phyloP scores from a whole-genome alignment of 1,140 invertebrate species.

The Parasteatoda tepidariorum region DNA sequence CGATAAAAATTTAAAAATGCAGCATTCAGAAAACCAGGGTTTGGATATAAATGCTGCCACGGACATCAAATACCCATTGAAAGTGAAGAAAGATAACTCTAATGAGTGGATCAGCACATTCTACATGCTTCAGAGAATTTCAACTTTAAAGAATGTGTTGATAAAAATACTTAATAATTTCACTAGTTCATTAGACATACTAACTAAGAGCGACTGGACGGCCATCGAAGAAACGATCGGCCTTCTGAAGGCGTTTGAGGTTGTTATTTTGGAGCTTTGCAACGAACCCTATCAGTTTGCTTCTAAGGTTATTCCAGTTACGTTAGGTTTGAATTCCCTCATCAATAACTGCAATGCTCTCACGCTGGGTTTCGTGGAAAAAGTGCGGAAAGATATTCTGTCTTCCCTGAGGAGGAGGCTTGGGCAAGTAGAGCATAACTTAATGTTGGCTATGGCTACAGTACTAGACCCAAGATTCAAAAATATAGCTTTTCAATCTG shows the following conservation, averaged over 20 bases:
- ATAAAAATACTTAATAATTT: constrained; percentile 25
- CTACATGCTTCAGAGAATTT: constrained; percentile 57
- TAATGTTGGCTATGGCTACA: constrained; percentile 49
- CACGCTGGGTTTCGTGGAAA: constrained; percentile 21
- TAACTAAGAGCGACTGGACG: constrained; percentile 46
- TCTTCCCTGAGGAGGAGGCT: constrained; percentile 5
- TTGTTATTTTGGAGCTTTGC: constrained; percentile 46
- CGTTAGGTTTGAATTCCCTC: constrained; percentile 30
- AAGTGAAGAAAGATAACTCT: constrained; percentile 51
- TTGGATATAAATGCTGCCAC: constrained; percentile 42
- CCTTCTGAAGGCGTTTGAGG: constrained; percentile 52
- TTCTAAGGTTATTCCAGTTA: constrained; percentile 49
- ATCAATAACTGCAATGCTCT: constrained; percentile 48
- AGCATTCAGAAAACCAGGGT: constrained; percentile 7
- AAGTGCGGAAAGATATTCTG: constrained; percentile 37
- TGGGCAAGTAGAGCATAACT: constrained; percentile 47
- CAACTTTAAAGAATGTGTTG: constrained; percentile 47
- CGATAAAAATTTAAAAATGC: constrained; percentile 54
- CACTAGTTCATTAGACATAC: not conserved
- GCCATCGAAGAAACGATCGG: constrained; percentile 55
- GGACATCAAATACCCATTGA: constrained; percentile 44
- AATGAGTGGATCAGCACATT: constrained; percentile 54
- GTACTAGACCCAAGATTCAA: constrained; percentile 51
- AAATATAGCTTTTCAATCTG: constrained; percentile 54
- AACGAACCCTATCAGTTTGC: constrained; percentile 47